Evolutionary conservation across 2,113 vertebrate species (phyloP).

Genomic region (Pyxicephalus adspersus): DNA sequence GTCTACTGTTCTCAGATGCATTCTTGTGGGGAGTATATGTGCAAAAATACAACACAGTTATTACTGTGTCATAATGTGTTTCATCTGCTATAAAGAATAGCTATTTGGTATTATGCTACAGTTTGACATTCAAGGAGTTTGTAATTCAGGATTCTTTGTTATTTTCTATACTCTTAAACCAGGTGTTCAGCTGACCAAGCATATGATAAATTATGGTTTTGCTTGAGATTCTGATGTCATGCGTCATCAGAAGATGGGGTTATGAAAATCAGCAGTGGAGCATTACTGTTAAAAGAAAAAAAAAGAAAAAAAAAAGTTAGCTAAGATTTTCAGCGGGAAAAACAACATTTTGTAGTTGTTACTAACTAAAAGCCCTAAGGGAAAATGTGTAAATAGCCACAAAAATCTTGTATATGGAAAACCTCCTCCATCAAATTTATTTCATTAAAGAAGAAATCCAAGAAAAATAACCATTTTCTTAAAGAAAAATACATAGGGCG

Average conservation of each 20-base stretch:
- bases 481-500: constrained; percentile 22
- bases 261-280: constrained; percentile 38
- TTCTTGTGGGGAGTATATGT: constrained; percentile 26
- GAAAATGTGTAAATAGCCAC: constrained; percentile 37
- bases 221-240: constrained; percentile 38
- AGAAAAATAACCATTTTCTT: constrained; percentile 41
- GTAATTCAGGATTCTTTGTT: constrained; percentile 3
- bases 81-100: constrained; percentile 22
- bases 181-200: constrained; percentile 40
- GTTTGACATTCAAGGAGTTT: not conserved
- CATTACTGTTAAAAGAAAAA: constrained; percentile 2
- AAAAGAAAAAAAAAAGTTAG: constrained; percentile 13
- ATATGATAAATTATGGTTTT: constrained; percentile 36
- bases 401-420: constrained; percentile 40
- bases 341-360: constrained; percentile 27
- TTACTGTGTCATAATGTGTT: constrained; percentile 31
- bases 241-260: constrained; percentile 18
- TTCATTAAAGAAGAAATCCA: constrained; percentile 25
- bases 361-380: constrained; percentile 30
- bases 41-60: constrained; percentile 14
- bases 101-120: not conserved
- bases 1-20: not conserved
- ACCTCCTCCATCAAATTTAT: constrained; percentile 39
- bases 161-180: constrained; percentile 24
- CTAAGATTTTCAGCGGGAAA: constrained; percentile 34